phyloP scores from a whole-genome alignment of 2,797 vertebrate genomes.

The Premnoplex brunnescens region DNA sequence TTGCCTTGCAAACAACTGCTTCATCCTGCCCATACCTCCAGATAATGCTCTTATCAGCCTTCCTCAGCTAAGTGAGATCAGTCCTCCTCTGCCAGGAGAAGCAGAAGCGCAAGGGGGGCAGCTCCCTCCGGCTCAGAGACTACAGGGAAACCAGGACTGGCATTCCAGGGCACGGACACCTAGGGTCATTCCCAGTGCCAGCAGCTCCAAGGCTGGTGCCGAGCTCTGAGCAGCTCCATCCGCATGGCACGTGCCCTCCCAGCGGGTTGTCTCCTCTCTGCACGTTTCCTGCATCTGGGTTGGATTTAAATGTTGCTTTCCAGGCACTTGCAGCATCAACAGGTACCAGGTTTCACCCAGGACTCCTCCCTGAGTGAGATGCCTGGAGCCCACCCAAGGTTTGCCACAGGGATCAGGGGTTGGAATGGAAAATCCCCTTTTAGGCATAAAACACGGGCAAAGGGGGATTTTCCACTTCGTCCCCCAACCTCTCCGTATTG shows the following conservation, averaged over 20 bases:
- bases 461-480: neutral
- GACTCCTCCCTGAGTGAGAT: fast-evolving
- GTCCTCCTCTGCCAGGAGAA: neutral
- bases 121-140: neutral
- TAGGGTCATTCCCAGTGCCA: neutral
- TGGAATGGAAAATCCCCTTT: neutral
- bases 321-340: neutral
- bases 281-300: fast-evolving
- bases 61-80: neutral
- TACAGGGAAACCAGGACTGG: neutral
- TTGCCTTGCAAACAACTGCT: neutral
- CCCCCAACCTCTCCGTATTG: fast-evolving
- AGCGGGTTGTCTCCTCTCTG: fast-evolving
- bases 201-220: fast-evolving
- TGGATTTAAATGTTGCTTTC: neutral
- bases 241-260: fast-evolving
- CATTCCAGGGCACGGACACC: neutral
- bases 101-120: neutral
- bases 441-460: fast-evolving
- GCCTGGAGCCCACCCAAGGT: fast-evolving
- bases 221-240: neutral
- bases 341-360: neutral
- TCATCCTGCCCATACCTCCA: neutral
- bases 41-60: constrained; percentile 57
- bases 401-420: neutral